Evolutionary conservation across 1,140 invertebrate species (phyloP), one percentile per base, ranked within the genome.

Genomic region (Neuroterus valhalla): DNA sequence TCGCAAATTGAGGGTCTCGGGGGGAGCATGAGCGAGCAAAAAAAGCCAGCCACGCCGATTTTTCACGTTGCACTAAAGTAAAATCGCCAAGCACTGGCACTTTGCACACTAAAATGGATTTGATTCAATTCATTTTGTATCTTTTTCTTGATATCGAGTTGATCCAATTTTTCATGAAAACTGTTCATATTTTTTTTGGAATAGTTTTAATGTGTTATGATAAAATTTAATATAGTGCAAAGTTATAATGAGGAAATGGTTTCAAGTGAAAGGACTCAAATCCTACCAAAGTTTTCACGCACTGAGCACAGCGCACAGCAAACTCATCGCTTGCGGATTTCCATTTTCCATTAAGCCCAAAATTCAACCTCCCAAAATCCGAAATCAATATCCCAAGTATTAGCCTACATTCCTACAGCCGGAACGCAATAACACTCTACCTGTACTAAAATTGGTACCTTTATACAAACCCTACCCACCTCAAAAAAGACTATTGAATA

Each of bases 371-470:
- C 31, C 21, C 55, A 14, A 31, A 62, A 62, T 62, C 55, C 55
- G 55, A 31, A 62, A 62, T 62, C 55, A 62, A 62, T 62, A 62
- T 62, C 23, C n/a, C 55, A 62, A 62, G 55, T 26, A 62, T 19
- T 52, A 52, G 23, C 55, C 55, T 23, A 55, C 8, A 10, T 62
- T 23, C 5, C 26, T 62, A 31, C 12, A 14, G 46, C 23, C 23
- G 31, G 31, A 62, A 23, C 55, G 55, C 55, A 62, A 62, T 26
- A 62, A 31, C 31, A 62, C 15, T 15, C 31, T 62, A n/a, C 26
- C 26, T 62, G 23, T 62, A 15, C 15, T 15, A 15, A 62, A 62
- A 62, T 62, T 62, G 55, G 26, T 31, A 38, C 55, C 31, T 62
- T 62, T 62, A 38, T 62, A 26, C 14, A 31, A 62, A 62, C 23